A percentile compares a stretch with the other conserved stretches of the same genome.
These are phyloP conservation scores for Drosophila monieri DNA, from an alignment of 2,888 invertebrate genomes.

Conservation along the genomic window DNA sequence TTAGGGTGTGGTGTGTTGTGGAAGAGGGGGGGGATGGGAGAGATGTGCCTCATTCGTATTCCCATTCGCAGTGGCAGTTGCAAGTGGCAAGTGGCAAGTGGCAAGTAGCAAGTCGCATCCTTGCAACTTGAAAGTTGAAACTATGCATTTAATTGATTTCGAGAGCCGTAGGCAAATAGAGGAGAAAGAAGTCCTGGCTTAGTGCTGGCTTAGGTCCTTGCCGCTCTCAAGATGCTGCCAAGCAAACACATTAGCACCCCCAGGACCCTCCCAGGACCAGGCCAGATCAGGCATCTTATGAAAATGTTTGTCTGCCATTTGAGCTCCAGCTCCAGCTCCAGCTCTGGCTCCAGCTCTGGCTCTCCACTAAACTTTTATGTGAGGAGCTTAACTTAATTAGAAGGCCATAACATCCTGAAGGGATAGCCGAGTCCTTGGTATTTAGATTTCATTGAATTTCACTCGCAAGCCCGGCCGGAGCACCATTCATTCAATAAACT, in stretches of 20 bases:
- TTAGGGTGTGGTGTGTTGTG: too few relatives aligned
- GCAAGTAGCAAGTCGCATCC: background rate
- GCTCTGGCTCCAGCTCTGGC: slow-evolving; percentile 11
- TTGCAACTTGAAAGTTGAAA: slow-evolving; percentile 63
- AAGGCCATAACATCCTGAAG: slow-evolving; percentile 35
- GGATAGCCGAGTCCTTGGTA: slow-evolving; percentile 9
- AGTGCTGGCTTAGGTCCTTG: background rate
- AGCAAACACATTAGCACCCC: slow-evolving; percentile 21
- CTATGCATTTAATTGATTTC: slow-evolving; percentile 79
- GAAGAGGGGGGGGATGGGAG: too few relatives aligned
- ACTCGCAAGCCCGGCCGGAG: too few relatives aligned
- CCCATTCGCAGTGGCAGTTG: background rate
- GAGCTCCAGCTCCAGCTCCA: slow-evolving; percentile 23
- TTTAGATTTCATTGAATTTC: slow-evolving; percentile 28
- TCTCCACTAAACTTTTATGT: slow-evolving; percentile 27
- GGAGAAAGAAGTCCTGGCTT: background rate
- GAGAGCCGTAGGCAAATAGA: slow-evolving; percentile 62
- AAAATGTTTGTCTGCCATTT: slow-evolving; percentile 42
- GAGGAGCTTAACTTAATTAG: slow-evolving; percentile 43
- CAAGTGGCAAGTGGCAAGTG: background rate
- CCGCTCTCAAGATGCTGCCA: slow-evolving; percentile 1
- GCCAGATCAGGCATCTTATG: slow-evolving; percentile 24
- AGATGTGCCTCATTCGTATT: background rate
- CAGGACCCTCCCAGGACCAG: background rate
- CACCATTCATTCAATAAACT: background rate